Percentiles rank a stretch among this genome's conserved stretches.
These are phyloP conservation scores for Phyllotis vaccarum DNA, from an alignment of 2,797 vertebrate species.

Conservation along the genomic window DNA sequence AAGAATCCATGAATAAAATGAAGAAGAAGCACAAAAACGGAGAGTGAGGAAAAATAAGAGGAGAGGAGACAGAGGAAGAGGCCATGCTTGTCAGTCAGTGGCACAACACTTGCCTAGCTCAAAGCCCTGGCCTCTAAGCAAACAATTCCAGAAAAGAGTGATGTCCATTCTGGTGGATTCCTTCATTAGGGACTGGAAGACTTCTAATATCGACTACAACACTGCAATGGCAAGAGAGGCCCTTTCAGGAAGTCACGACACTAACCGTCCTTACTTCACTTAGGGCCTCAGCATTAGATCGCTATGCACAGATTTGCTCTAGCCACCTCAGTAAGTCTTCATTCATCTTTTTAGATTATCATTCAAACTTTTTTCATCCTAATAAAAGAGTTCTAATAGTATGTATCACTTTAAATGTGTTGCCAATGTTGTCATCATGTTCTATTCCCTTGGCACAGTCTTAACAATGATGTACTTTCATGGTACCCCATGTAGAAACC, in stretches of 20 bases:
- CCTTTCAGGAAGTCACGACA: conserved; percentile 12
- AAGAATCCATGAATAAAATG: not conserved
- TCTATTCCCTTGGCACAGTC: conserved; percentile 18
- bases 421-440: conserved; percentile 60
- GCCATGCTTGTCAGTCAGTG: not conserved
- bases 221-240: not conserved
- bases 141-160: not conserved
- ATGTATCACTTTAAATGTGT: conserved; percentile 70
- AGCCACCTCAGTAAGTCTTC: conserved; percentile 47
- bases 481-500: conserved; percentile 72
- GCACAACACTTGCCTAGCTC: not conserved
- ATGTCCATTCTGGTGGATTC: not conserved
- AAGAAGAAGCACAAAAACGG: not conserved
- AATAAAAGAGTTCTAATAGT: conserved; percentile 72
- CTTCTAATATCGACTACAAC: not conserved
- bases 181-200: conserved; percentile 9
- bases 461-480: conserved; percentile 70
- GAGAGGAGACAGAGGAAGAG: not conserved
- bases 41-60: not conserved
- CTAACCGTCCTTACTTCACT: conserved; percentile 45
- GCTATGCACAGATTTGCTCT: conserved; percentile 26
- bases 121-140: not conserved
- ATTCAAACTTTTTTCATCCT: conserved; percentile 43
- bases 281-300: not conserved
- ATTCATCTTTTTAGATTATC: conserved; percentile 50